phyloP scores from a whole-genome alignment of 2,113 vertebrate species.

The Chloebia gouldiae region DNA sequence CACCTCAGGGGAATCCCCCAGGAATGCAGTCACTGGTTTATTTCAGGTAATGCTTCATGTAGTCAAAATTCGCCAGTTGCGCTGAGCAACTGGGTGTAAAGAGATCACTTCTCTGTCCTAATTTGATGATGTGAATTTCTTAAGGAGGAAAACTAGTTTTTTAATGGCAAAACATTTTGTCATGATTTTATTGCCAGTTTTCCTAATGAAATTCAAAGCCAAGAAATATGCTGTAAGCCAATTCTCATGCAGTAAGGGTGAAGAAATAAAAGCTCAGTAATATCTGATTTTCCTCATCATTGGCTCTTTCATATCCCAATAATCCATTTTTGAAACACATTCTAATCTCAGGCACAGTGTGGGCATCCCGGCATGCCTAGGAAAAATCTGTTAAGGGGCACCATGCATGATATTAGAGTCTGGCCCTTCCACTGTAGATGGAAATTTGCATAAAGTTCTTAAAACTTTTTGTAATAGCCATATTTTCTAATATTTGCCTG shows the following conservation, averaged over 20 bases:
- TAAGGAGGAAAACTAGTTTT: neutral
- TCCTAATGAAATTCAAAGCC: neutral
- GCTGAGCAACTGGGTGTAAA: neutral
- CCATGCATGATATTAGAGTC: slow-evolving; percentile 40
- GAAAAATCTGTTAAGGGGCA: slow-evolving; percentile 35
- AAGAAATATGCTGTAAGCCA: neutral
- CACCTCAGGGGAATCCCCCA: neutral
- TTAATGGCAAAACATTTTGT: neutral
- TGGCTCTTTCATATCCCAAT: neutral
- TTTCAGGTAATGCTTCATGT: neutral
- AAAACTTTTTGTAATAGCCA: neutral
- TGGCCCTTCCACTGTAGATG: neutral
- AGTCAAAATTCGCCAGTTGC: neutral
- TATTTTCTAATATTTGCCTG: slow-evolving; percentile 5
- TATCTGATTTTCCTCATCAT: slow-evolving; percentile 37
- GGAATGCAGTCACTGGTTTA: neutral
- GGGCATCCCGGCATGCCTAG: neutral
- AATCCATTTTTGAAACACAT: slow-evolving; percentile 12
- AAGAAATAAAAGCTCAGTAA: neutral
- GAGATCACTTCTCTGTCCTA: neutral
- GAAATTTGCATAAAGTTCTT: slow-evolving; percentile 21
- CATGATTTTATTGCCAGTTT: neutral
- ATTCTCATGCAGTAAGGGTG: neutral
- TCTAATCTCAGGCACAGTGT: neutral
- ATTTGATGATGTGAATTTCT: neutral